Evolutionary conservation across 1,140 invertebrate genomes (phyloP).

Genomic region (Ceratina japonica): DNA sequence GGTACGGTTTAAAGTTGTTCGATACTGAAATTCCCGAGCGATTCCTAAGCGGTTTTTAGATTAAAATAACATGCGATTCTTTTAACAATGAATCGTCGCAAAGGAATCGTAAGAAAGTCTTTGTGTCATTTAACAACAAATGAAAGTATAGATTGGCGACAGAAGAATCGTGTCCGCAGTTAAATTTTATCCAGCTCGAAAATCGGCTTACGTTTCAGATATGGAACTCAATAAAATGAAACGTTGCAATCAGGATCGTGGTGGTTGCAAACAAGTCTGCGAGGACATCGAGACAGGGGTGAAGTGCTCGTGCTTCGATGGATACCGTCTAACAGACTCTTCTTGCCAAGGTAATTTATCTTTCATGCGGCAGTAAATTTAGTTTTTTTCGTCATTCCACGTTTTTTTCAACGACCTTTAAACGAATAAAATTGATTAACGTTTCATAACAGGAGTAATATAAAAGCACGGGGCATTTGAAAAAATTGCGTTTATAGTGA

Average conservation of each 20-base stretch:
- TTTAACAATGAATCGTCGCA: no score
- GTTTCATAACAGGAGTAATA: no score
- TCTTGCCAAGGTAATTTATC: constrained; percentile 75
- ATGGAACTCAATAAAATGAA: constrained; percentile 52
- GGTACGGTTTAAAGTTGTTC: not conserved
- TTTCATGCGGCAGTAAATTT: not conserved
- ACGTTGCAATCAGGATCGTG: constrained; percentile 72
- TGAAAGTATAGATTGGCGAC: no score
- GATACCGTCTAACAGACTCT: constrained; percentile 78
- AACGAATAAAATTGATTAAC: not conserved
- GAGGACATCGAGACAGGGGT: constrained; percentile 71
- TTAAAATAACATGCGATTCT: no score
- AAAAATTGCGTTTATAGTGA: no score
- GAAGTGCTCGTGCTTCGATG: constrained; percentile 77
- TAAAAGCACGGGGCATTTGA: no score
- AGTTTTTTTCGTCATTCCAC: no score
- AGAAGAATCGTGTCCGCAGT: not conserved
- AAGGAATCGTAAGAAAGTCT: no score
- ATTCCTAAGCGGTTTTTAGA: no score
- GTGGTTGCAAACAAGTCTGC: constrained; percentile 78
- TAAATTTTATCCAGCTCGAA: not conserved
- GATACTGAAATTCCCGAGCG: no score
- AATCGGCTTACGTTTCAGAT: constrained; percentile 60
- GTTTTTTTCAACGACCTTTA: not conserved
- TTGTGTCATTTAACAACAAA: no score